Evolutionary conservation across 2,888 invertebrate species (phyloP).

Genomic region (Phyto melanocephala): DNA sequence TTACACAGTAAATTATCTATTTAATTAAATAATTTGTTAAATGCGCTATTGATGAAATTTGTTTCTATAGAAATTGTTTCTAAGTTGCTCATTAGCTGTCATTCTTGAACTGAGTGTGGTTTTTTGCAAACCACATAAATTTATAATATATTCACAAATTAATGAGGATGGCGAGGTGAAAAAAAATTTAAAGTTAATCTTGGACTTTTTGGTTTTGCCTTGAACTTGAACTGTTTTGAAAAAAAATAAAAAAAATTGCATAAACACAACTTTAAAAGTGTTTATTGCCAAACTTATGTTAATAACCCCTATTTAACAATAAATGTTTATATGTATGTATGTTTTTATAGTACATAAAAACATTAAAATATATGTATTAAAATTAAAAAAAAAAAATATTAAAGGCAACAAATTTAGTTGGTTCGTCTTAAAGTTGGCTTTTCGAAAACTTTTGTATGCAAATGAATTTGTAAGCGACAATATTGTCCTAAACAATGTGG

Average conservation of each 20-base stretch:
- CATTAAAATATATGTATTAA: background rate
- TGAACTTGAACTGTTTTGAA: constrained; percentile 26
- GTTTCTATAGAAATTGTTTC: too few species aligned
- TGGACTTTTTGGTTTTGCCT: background rate
- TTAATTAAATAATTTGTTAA: too few species aligned
- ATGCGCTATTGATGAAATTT: too few species aligned
- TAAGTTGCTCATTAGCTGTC: too few species aligned
- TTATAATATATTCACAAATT: too few species aligned
- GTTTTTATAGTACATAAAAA: too few species aligned
- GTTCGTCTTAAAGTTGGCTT: background rate
- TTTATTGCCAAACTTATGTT: constrained; percentile 41
- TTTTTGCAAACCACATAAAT: too few species aligned
- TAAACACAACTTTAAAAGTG: background rate
- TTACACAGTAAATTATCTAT: too few species aligned
- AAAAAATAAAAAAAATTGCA: background rate
- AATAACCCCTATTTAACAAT: constrained; percentile 14
- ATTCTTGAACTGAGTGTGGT: too few species aligned
- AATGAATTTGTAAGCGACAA: constrained; percentile 1
- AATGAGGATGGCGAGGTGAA: background rate
- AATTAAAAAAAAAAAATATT: background rate
- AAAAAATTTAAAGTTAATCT: background rate
- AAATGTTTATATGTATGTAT: background rate
- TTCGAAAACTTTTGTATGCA: constrained; percentile 41
- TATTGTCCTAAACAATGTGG: background rate
- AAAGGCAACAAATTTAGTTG: constrained; percentile 4